phyloP scores from a whole-genome alignment of 2,888 invertebrate species.

The Ophioninae sp. region DNA sequence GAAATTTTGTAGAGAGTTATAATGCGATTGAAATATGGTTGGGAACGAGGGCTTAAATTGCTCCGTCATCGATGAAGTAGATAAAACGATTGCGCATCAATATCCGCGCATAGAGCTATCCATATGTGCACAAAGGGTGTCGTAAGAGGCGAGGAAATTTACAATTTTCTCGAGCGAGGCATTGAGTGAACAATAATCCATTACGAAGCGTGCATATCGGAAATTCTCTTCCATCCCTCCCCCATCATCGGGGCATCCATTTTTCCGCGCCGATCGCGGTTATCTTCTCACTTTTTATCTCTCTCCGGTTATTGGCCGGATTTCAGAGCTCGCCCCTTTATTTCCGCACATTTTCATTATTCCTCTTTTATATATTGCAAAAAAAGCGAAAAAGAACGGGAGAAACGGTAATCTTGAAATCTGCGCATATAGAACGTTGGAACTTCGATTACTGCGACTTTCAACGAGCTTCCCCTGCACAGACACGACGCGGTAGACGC shows the following conservation, averaged over 20 bases:
- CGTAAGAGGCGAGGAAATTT: conserved; percentile 1
- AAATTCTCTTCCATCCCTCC: conserved; percentile 3
- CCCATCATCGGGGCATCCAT: conserved; percentile 10
- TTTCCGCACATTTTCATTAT: conserved; percentile 30
- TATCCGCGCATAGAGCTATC: background rate
- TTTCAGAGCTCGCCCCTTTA: conserved; percentile 18
- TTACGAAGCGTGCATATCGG: conserved; percentile 4
- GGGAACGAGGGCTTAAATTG: conserved; percentile 13
- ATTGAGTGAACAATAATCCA: conserved; percentile 3
- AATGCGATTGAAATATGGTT: background rate
- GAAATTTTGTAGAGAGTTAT: background rate
- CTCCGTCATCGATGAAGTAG: conserved; percentile 4
- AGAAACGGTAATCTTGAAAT: conserved; percentile 30
- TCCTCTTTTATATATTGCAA: conserved; percentile 22
- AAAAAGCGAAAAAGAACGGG: background rate
- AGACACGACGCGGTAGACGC: conserved; percentile 11
- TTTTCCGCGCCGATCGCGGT: conserved; percentile 14
- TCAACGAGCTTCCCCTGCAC: conserved; percentile 23
- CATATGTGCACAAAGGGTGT: conserved; percentile 2
- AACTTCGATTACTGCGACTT: conserved; percentile 33
- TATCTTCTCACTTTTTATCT: conserved; percentile 3
- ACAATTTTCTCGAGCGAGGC: conserved; percentile 9
- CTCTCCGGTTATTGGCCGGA: background rate
- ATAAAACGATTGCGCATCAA: background rate
- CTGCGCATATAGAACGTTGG: conserved; percentile 1